These are phyloP conservation scores for Columba livia DNA, from an alignment of 2,113 vertebrate species.

Conservation along the genomic window DNA sequence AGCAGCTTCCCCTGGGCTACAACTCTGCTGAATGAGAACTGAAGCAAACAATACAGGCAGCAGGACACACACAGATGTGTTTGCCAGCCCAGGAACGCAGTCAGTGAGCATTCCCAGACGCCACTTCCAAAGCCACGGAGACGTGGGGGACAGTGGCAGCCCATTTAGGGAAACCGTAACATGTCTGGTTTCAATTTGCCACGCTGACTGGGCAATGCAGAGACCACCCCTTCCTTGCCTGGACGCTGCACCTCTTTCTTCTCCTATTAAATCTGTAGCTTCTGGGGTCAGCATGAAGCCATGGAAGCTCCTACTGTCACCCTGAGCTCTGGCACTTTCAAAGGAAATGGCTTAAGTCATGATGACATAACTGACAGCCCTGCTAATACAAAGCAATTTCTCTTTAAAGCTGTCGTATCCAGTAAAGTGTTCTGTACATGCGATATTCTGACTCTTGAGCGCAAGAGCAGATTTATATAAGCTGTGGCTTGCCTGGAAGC, in stretches of 20 bases:
- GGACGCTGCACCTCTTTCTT: not conserved
- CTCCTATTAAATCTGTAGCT: conserved; percentile 32
- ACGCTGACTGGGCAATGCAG: not conserved
- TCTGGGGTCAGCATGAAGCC: conserved; percentile 51
- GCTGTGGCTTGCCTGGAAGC: conserved; percentile 45
- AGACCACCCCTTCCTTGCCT: not conserved
- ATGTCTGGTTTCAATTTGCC: conserved; percentile 43
- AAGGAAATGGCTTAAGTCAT: conserved; percentile 49
- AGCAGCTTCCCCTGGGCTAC: conserved; percentile 61
- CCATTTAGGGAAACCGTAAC: conserved; percentile 27
- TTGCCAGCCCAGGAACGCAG: conserved; percentile 34
- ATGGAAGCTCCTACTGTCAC: conserved; percentile 36
- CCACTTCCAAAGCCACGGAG: conserved; percentile 32
- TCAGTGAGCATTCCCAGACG: conserved; percentile 1
- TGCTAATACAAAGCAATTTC: conserved; percentile 66
- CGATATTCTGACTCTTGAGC: conserved; percentile 29
- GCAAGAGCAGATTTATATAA: conserved; percentile 55
- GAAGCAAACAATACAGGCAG: conserved; percentile 67
- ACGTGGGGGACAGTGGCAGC: conserved; percentile 4
- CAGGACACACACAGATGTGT: conserved; percentile 40
- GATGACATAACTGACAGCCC: conserved; percentile 65
- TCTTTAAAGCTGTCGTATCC: conserved; percentile 59
- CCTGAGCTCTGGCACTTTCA: conserved; percentile 49
- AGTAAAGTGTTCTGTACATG: conserved; percentile 46
- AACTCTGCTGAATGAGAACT: conserved; percentile 50